These are phyloP conservation scores for Lissonota sp. DNA, from an alignment of 2,888 invertebrate genomes.

Conservation along the genomic window DNA sequence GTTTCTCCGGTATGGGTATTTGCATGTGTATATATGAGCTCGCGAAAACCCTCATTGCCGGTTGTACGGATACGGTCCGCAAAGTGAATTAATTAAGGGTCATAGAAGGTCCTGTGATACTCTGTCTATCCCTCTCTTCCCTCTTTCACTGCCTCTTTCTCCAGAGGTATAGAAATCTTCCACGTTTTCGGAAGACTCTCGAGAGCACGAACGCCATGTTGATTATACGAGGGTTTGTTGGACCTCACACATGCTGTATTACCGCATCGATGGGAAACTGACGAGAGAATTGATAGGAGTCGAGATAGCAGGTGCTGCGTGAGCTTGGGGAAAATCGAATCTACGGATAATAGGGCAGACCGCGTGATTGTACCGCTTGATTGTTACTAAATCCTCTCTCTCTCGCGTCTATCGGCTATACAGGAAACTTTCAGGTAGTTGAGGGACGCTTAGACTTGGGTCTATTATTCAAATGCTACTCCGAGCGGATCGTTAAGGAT, in stretches of 20 bases:
- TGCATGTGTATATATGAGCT: constrained; percentile 32
- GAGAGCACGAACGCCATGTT: constrained; percentile 38
- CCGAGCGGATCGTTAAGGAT: constrained; percentile 71
- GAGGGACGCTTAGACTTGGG: constrained; percentile 15
- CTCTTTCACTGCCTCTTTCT: neutral
- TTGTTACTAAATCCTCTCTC: constrained; percentile 55
- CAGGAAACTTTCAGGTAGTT: neutral
- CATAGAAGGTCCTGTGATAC: constrained; percentile 64
- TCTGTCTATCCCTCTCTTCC: neutral
- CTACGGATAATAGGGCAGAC: constrained; percentile 59
- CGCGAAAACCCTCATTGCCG: constrained; percentile 73
- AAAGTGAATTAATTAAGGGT: constrained; percentile 81
- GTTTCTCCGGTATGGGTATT: constrained; percentile 71
- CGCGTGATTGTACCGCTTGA: constrained; percentile 62
- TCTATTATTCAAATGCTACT: constrained; percentile 68
- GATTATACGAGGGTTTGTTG: constrained; percentile 49
- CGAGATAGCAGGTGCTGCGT: constrained; percentile 37
- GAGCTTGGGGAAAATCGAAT: constrained; percentile 46
- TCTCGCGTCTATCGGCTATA: constrained; percentile 2
- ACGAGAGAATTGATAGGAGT: constrained; percentile 9
- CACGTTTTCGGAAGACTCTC: constrained; percentile 49
- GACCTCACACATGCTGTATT: constrained; percentile 19
- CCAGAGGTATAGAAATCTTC: constrained; percentile 17
- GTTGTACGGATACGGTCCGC: constrained; percentile 69
- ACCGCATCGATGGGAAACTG: constrained; percentile 37